phyloP scores from a whole-genome alignment of 2,113 vertebrate species.

The Apistogramma diplotaenia region DNA sequence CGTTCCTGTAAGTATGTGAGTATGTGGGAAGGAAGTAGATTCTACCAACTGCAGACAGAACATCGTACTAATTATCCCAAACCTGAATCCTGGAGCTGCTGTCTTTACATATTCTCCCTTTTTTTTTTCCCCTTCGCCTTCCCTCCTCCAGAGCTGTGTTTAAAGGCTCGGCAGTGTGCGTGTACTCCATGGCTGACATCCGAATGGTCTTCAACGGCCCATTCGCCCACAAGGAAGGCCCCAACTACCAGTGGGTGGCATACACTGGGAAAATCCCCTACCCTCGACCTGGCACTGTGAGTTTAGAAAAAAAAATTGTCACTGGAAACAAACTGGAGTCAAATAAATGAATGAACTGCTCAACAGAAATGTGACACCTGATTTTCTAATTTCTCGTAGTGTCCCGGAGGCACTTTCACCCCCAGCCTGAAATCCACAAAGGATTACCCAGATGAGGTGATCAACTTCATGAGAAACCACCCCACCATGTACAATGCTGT shows the following conservation, averaged over 20 bases:
- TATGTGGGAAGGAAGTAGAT: conserved; percentile 45
- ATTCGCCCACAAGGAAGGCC: conserved; percentile 97
- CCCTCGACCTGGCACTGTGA: conserved; percentile 94
- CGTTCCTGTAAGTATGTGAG: conserved; percentile 31
- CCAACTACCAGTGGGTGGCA: conserved; percentile 99
- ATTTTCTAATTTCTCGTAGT: conserved; percentile 72
- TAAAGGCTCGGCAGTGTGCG: conserved; percentile 95
- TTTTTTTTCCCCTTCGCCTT: not conserved
- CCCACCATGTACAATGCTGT: conserved; percentile 95
- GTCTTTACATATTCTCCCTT: conserved; percentile 19
- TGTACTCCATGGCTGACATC: conserved; percentile 98
- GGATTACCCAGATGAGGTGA: conserved; percentile 97
- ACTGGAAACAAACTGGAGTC: not conserved
- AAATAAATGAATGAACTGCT: conserved; percentile 10
- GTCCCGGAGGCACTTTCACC: conserved; percentile 96
- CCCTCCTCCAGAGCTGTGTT: conserved; percentile 86
- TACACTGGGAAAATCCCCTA: conserved; percentile 98
- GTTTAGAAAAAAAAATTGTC: conserved; percentile 40
- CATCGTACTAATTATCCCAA: conserved; percentile 46
- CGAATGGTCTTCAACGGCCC: conserved; percentile 98
- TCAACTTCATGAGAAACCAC: conserved; percentile 98
- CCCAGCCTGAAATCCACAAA: conserved; percentile 98
- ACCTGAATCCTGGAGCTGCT: conserved; percentile 7
- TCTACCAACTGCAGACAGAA: conserved; percentile 8
- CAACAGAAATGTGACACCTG: not conserved